Evolutionary conservation across 2,113 vertebrate species (phyloP), one percentile per base, ranked within the genome.

Genomic region (Cnemophilus loriae): DNA sequence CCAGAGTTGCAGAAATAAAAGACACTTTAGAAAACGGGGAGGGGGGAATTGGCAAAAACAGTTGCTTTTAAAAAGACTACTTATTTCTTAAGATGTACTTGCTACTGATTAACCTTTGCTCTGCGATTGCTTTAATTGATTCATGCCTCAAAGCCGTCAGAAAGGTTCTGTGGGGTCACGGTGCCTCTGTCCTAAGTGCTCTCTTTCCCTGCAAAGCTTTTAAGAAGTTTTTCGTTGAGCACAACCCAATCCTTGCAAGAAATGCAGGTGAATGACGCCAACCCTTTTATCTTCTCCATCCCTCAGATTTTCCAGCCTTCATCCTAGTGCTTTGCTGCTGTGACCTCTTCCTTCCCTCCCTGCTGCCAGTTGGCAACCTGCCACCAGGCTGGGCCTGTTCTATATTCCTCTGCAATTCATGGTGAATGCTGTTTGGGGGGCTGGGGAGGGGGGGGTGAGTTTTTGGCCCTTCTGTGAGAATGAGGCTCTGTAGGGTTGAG

Each of bases 61-160:
- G 57, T 55, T 32, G 37, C n/a, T 94, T 87, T 89, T 79, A 47
- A 30, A 53, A 91, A 55, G 89, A 7, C 89, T 79, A 13, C 37
- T 89, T 71, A 83, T 50, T 96, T 85, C 87, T 94, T 84, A 69
- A 87, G 82, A 85, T 65, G 81, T 84, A 61, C 84, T 93, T 84
- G 76, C 80, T 76, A 19, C 81, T 65, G 87, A 83, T 87, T 95
- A 85, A 95, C 89, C 89, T 96, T 87, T 93, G 89, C 65, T 76
- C 87, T 0, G 0, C 79, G 87, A 37, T 93, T 69, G n/a, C 57
- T 95, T 89, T 89, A 84, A 82, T 82, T 85, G 74, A 53, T 87
- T 95, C 65, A 20, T 49, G 32, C 63, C 84, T 82, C 76, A 69
- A 70, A 91, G 74, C 35, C 2, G 33, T 73, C 84, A 65, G 78